Conservation (phyloP, 2,113 vertebrate genomes). For the Potamarius usumacintae region DNA sequence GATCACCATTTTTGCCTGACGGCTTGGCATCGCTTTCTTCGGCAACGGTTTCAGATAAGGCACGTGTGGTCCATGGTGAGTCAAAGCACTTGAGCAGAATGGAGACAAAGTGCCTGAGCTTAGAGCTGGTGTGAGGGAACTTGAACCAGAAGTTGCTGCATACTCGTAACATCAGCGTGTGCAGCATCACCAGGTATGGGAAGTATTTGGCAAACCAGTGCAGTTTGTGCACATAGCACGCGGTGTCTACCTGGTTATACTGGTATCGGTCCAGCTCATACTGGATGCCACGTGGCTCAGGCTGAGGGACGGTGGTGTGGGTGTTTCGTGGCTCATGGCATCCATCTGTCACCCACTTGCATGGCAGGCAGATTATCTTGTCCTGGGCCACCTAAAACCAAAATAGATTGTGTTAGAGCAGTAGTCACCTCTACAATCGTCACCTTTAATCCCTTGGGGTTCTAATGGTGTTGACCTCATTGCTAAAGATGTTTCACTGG, state of each 20-base stretch:
- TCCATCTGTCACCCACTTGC: constrained; percentile 91
- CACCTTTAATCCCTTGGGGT: too few relatives aligned
- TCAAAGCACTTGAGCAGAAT: constrained; percentile 98
- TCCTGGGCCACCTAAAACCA: constrained; percentile 84
- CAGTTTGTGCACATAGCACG: constrained; percentile 92
- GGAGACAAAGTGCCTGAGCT: constrained; percentile 96
- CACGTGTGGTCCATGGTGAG: constrained; percentile 94
- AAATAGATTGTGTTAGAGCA: not conserved
- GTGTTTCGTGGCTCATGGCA: constrained; percentile 77
- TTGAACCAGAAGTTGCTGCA: constrained; percentile 99
- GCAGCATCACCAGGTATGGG: constrained; percentile 95
- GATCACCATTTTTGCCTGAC: constrained; percentile 90
- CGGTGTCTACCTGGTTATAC: constrained; percentile 95
- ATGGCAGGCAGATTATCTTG: constrained; percentile 98
- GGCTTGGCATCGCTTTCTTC: constrained; percentile 95
- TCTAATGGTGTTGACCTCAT: too few relatives aligned
- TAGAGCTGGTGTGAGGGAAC: constrained; percentile 95
- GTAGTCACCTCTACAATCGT: too few relatives aligned
- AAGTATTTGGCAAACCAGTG: constrained; percentile 99
- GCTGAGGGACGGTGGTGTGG: constrained; percentile 54
- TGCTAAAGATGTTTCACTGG: too few relatives aligned
- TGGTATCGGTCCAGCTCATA: constrained; percentile 94
- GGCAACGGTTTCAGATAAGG: constrained; percentile 93
- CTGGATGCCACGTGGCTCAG: constrained; percentile 85
- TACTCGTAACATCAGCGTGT: constrained; percentile 93